phyloP scores from a whole-genome alignment of 1,140 invertebrate genomes.

The Drosophila aff. region DNA sequence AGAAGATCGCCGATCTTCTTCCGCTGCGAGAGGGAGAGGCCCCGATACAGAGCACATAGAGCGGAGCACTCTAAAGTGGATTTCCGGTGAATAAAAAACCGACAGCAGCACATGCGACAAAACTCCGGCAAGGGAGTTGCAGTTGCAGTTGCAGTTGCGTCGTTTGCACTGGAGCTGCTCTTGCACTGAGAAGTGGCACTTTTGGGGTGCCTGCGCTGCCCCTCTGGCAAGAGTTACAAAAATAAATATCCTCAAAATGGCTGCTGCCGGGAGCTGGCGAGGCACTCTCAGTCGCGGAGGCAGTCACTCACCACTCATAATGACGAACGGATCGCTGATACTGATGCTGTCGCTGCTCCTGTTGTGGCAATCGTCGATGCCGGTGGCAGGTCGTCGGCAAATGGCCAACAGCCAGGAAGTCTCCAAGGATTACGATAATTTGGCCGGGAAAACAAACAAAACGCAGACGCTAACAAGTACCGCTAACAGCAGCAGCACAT shows the following conservation, averaged over 20 bases:
- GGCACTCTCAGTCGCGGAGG: background rate
- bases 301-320: constrained; percentile 32
- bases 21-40: constrained; percentile 30
- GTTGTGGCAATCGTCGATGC: constrained; percentile 5
- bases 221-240: constrained; percentile 60
- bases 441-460: background rate
- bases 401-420: constrained; percentile 56
- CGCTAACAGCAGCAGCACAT: constrained; percentile 6
- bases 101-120: constrained; percentile 64
- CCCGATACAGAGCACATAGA: constrained; percentile 2
- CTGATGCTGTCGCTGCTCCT: constrained; percentile 36
- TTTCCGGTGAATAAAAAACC: constrained; percentile 82
- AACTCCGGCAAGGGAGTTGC: constrained; percentile 50
- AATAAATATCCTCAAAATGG: constrained; percentile 70
- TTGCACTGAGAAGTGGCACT: constrained; percentile 24
- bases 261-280: constrained; percentile 21
- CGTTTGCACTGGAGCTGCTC: constrained; percentile 1
- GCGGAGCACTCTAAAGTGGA: constrained; percentile 71
- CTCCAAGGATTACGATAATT: constrained; percentile 82
- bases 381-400: constrained; percentile 33
- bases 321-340: constrained; percentile 24
- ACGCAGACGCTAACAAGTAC: background rate
- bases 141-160: constrained; percentile 33
- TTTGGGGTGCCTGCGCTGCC: constrained; percentile 29
- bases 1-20: constrained; percentile 56